phyloP scores from a whole-genome alignment of 2,888 invertebrate species.

The Leptopilina myrica region DNA sequence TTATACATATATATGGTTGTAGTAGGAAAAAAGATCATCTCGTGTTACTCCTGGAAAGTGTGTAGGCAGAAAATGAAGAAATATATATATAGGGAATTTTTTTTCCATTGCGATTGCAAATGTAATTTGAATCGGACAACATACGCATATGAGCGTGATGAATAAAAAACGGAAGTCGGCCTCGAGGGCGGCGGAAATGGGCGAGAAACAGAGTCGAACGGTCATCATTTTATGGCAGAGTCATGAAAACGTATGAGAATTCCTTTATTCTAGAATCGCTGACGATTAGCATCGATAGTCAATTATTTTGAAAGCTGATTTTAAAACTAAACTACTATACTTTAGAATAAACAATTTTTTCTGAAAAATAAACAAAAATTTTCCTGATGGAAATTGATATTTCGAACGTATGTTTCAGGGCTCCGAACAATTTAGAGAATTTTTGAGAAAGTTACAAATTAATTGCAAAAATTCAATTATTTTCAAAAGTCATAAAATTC shows the following conservation, averaged over 20 bases:
- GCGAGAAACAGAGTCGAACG: conserved; percentile 40
- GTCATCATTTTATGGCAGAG: conserved; percentile 21
- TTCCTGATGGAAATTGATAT: no score
- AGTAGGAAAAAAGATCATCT: not conserved
- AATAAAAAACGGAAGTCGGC: conserved; percentile 43
- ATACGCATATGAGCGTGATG: conserved; percentile 28
- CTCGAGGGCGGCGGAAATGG: conserved; percentile 27
- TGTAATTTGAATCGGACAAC: conserved; percentile 4
- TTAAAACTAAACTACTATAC: no score
- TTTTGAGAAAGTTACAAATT: no score
- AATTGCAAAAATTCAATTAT: no score
- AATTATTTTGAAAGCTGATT: not conserved
- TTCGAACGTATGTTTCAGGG: no score
- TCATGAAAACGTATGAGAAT: not conserved
- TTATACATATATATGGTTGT: not conserved
- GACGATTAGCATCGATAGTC: not conserved
- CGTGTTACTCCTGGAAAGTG: not conserved
- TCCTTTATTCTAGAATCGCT: no score
- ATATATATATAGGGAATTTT: not conserved
- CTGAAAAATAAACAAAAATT: no score
- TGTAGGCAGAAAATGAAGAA: not conserved
- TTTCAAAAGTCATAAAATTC: no score
- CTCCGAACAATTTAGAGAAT: no score
- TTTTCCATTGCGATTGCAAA: not conserved
- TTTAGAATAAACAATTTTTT: no score